phyloP scores from a whole-genome alignment of 2,113 vertebrate species.

The Natator depressus region DNA sequence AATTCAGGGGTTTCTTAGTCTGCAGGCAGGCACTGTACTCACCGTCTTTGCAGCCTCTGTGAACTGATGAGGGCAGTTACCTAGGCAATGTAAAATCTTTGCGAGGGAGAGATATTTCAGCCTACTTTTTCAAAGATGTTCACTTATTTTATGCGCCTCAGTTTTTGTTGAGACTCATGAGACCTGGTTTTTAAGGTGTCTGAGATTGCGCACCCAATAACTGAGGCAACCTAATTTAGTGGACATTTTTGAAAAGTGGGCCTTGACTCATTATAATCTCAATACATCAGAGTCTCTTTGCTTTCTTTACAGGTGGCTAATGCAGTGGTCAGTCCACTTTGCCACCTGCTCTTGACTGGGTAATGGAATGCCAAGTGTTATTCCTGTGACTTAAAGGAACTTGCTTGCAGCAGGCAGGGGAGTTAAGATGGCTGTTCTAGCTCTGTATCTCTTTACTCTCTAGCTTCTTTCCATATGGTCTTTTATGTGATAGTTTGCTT shows the following conservation, averaged over 20 bases:
- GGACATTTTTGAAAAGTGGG: background rate
- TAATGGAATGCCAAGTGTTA: background rate
- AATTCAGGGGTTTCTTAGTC: background rate
- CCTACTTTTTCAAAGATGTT: background rate
- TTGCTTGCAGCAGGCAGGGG: background rate
- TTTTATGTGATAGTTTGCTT: background rate
- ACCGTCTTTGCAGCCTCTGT: background rate
- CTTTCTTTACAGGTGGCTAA: background rate
- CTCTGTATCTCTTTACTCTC: accelerated
- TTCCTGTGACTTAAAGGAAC: background rate
- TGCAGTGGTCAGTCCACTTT: background rate
- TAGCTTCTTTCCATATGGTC: background rate
- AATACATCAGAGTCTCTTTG: background rate
- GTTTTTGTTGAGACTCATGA: background rate
- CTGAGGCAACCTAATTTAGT: background rate
- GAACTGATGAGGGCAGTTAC: background rate
- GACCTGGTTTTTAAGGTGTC: background rate
- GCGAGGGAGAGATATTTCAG: slow-evolving; percentile 1
- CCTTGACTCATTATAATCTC: background rate
- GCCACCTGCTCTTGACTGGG: background rate
- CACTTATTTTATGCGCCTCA: background rate
- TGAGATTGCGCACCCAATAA: background rate
- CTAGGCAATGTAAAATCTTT: background rate
- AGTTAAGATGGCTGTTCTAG: background rate
- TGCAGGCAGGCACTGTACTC: background rate